Conservation (phyloP, 2,888 invertebrate species). For the Linnaemya tessellans region DNA sequence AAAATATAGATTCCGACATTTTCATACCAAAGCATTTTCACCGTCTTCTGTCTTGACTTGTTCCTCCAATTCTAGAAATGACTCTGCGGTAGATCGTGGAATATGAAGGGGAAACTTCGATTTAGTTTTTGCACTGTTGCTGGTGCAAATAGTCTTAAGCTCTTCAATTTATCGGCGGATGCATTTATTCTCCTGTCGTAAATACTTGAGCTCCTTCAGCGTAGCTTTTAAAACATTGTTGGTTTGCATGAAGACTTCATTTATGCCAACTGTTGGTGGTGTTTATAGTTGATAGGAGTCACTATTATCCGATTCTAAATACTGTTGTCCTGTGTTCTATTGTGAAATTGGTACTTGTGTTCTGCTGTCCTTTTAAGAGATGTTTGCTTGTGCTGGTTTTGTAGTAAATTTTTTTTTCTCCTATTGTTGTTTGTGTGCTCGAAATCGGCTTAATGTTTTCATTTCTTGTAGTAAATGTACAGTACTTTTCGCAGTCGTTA, state of each 20-base stretch:
- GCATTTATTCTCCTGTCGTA: slow-evolving; percentile 37
- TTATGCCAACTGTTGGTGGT: slow-evolving; percentile 16
- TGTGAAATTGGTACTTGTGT: slow-evolving; percentile 11
- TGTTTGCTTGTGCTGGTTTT: slow-evolving; percentile 18
- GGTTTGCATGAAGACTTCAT: slow-evolving; percentile 39
- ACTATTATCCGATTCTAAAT: slow-evolving; percentile 21
- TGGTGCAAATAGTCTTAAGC: slow-evolving; percentile 40
- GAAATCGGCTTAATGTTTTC: slow-evolving; percentile 26
- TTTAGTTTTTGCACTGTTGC: slow-evolving; percentile 44
- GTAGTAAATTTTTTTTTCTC: slow-evolving; percentile 24
- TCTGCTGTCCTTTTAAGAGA: too few relatives aligned
- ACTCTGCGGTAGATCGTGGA: slow-evolving; percentile 24
- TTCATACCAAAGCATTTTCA: slow-evolving; percentile 55
- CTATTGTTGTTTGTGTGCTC: slow-evolving; percentile 36
- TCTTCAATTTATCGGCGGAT: slow-evolving; percentile 49
- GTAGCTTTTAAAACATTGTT: slow-evolving; percentile 40
- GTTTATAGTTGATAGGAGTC: slow-evolving; percentile 35
- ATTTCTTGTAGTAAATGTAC: too few relatives aligned
- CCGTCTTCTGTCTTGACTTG: slow-evolving; percentile 45
- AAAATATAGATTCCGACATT: slow-evolving; percentile 48
- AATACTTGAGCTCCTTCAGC: slow-evolving; percentile 46
- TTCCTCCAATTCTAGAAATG: slow-evolving; percentile 50
- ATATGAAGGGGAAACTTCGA: slow-evolving; percentile 34
- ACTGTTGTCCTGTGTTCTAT: slow-evolving; percentile 28
- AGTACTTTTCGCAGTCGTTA: too few relatives aligned